phyloP scores from a whole-genome alignment of 2,797 vertebrate species.

The Melopsittacus undulatus region DNA sequence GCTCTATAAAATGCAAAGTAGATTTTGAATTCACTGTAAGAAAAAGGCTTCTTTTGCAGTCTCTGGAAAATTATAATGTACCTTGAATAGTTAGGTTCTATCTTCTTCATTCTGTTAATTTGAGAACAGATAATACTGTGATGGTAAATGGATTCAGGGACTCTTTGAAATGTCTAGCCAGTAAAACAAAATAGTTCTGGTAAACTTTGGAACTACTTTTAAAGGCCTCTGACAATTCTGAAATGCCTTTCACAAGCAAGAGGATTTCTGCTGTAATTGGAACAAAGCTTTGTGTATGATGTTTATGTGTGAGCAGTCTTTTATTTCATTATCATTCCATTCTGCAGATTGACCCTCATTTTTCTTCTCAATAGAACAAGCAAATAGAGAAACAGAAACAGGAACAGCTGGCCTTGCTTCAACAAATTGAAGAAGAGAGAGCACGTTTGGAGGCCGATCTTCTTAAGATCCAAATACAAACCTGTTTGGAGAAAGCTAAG shows the following conservation, averaged over 20 bases:
- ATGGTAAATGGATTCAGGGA: neutral
- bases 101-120: neutral
- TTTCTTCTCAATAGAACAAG: slow-evolving; percentile 77
- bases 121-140: neutral
- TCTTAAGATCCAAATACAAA: slow-evolving; percentile 75
- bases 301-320: neutral
- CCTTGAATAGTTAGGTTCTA: neutral
- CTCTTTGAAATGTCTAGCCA: neutral
- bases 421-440: slow-evolving; percentile 86
- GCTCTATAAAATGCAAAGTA: neutral
- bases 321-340: neutral
- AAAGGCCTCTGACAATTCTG: neutral
- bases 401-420: slow-evolving; percentile 85
- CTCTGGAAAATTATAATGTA: neutral
- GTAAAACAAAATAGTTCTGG: neutral
- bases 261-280: neutral
- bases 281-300: neutral
- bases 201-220: neutral
- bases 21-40: neutral
- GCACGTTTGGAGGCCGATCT: slow-evolving; percentile 80
- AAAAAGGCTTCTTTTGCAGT: neutral
- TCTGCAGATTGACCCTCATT: neutral
- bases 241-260: neutral
- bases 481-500: slow-evolving; percentile 59
- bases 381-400: slow-evolving; percentile 85